These are phyloP conservation scores for Leptopterna dolabrata DNA, from an alignment of 2,888 invertebrate genomes.

Conservation along the genomic window DNA sequence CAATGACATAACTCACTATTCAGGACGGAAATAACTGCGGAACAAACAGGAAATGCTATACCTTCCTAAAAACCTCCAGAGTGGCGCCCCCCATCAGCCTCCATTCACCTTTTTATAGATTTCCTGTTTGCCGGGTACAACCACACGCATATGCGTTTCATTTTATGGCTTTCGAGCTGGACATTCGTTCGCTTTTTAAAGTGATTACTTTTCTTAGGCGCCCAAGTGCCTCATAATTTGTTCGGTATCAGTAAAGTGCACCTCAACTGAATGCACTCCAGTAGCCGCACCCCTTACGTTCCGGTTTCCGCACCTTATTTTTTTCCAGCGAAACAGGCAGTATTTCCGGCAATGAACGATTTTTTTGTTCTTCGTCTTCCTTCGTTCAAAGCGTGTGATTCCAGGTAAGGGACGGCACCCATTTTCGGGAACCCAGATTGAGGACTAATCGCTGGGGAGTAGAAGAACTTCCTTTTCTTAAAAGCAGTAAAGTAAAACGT, in stretches of 20 bases:
- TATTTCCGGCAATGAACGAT: neutral
- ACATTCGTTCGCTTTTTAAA: neutral
- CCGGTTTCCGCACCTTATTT: neutral
- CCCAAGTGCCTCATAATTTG: neutral
- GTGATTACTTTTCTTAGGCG: neutral
- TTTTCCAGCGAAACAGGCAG: neutral
- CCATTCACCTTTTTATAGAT: neutral
- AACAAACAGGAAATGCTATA: neutral
- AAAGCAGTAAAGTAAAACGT: neutral
- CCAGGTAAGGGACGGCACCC: conserved; percentile 3
- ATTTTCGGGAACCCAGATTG: conserved; percentile 9
- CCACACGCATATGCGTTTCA: neutral
- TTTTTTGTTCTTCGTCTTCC: neutral
- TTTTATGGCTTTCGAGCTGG: neutral
- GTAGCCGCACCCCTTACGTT: neutral
- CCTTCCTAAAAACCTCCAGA: neutral
- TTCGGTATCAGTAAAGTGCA: neutral
- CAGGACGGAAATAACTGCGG: neutral
- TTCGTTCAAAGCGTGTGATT: neutral
- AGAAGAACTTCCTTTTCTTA: neutral
- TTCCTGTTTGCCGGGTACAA: conserved; percentile 7
- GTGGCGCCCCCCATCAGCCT: neutral
- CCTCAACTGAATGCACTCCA: neutral
- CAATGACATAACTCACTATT: neutral
- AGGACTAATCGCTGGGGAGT: neutral